A percentile compares a stretch with the other conserved stretches of the same genome.
phyloP scores from a whole-genome alignment of 2,888 invertebrate genomes.

The Pristionchus mayeri region DNA sequence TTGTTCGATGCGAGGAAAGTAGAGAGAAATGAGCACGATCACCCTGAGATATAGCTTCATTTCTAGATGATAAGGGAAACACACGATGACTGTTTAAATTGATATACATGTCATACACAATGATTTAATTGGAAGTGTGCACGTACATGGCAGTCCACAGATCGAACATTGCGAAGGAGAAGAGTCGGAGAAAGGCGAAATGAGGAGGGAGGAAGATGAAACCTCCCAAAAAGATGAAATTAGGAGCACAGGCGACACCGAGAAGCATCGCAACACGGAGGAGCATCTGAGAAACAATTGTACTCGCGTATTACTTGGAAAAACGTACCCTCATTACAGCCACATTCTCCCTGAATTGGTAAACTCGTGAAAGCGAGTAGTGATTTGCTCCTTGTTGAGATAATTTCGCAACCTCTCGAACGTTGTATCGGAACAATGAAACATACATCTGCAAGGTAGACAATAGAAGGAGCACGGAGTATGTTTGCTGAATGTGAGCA shows the following conservation, averaged over 20 bases:
- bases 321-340: neutral
- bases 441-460: no score
- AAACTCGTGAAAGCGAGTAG: neutral
- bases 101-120: no score
- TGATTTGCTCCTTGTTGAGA: neutral
- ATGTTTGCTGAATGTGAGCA: no score
- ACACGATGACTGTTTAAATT: no score
- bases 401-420: neutral
- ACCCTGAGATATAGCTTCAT: no score
- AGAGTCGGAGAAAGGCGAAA: neutral
- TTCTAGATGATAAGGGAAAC: no score
- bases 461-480: no score
- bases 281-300: neutral
- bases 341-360: slow-evolving; percentile 6
- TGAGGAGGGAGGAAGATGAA: neutral
- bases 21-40: neutral
- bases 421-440: neutral
- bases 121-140: no score
- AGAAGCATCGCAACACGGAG: neutral
- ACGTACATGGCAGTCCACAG: neutral
- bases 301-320: no score
- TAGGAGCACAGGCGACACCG: neutral
- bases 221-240: neutral
- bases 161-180: neutral
- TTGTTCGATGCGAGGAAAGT: neutral